phyloP scores from a whole-genome alignment of 2,797 vertebrate species.

The Allobates femoralis region DNA sequence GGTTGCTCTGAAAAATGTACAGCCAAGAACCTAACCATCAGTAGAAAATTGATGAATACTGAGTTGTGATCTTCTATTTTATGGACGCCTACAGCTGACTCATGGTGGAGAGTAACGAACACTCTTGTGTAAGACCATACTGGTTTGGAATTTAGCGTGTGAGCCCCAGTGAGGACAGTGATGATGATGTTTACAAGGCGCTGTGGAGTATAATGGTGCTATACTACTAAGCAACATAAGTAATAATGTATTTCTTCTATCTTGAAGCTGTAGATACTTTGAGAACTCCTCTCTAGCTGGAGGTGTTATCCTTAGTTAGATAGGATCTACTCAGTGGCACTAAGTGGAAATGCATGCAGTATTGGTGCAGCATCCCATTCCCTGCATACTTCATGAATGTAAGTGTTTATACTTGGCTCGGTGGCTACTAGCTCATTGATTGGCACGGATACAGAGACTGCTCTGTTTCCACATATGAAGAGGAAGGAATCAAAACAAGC shows the following conservation, averaged over 20 bases:
- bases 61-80: neutral
- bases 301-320: neutral
- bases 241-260: neutral
- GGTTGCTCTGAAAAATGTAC: neutral
- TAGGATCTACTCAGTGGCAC: neutral
- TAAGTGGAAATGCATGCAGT: neutral
- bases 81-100: neutral
- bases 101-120: no score
- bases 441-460: constrained; percentile 55
- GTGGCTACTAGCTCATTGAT: constrained; percentile 34
- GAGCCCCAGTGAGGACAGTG: no score
- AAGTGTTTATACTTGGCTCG: constrained; percentile 42
- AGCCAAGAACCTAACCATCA: neutral
- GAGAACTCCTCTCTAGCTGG: neutral
- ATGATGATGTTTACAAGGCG: no score
- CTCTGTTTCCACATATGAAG: constrained; percentile 56
- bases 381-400: constrained; percentile 38
- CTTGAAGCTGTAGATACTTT: neutral
- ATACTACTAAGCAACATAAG: no score
- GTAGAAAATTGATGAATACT: neutral
- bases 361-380: constrained; percentile 7
- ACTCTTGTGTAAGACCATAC: no score
- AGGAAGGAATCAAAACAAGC: constrained; percentile 50
- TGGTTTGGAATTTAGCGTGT: no score
- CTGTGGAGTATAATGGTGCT: no score